phyloP scores from a whole-genome alignment of 2,888 invertebrate genomes.

The Rapana venosa region DNA sequence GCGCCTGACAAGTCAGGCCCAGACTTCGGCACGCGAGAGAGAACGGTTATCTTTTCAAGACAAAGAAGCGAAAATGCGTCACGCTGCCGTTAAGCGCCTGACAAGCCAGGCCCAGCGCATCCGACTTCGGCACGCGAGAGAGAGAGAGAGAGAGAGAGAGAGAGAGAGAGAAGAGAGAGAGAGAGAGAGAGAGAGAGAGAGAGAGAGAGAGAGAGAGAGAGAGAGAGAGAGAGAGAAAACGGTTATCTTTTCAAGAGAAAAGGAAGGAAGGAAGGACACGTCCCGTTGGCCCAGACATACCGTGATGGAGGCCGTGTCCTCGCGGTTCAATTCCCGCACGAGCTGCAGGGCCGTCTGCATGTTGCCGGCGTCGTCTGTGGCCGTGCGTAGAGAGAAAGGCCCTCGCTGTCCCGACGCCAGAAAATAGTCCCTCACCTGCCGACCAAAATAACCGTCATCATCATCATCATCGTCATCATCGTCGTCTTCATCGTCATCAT shows the following conservation, averaged over 20 bases:
- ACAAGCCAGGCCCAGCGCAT: not conserved
- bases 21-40: too few species aligned
- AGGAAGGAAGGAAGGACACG: constrained; percentile 2
- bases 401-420: constrained; percentile 16
- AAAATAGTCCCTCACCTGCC: constrained; percentile 39
- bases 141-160: constrained; percentile 9
- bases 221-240: too few species aligned
- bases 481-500: not conserved
- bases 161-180: constrained; percentile 13
- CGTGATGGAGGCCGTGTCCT: constrained; percentile 26
- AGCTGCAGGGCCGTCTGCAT: constrained; percentile 43
- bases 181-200: constrained; percentile 26
- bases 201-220: constrained; percentile 21
- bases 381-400: constrained; percentile 29
- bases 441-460: not conserved
- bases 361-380: constrained; percentile 37
- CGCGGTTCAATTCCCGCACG: constrained; percentile 26
- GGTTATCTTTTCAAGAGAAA: too few species aligned
- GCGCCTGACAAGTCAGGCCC: too few species aligned
- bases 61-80: too few species aligned
- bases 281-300: constrained; percentile 21
- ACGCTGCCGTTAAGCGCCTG: too few species aligned
- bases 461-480: not conserved
- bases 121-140: too few species aligned
- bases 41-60: too few species aligned